Base-by-base conservation (phyloP, 1,140 invertebrate genomes). In the Bombus confusus region DNA sequence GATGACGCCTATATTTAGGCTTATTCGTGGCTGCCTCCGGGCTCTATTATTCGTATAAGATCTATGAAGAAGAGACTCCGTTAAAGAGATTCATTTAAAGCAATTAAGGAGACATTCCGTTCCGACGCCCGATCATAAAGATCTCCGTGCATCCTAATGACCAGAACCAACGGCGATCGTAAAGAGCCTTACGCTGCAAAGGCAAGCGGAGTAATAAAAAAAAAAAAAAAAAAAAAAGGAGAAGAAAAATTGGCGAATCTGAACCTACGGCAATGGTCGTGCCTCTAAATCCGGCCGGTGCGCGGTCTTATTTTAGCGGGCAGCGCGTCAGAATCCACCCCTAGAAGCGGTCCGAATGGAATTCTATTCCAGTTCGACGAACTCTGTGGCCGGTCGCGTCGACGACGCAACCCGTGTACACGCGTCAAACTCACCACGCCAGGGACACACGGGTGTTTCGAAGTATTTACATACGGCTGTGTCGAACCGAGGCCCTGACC, bases 361-460 rank as follows among this genome's bases (percentile, higher is more conserved):
- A 85, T 85, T 85, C 83, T 85, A 85, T 85, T 85, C 76, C 83
- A 85, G 83, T 85, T 85, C 83, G 83, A 85, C 83, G 83, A 85
- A 85, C 83, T 85, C 83, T 85, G 64, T 9, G 76, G 83, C 39
- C 66, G 66, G 57, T n/a, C 83, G 82, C 76, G 73, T 52, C 81
- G 83, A 43, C 83, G 66, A 84, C 68, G 77, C 76, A 78, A 71
- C 52, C 77, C 76, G 75, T 85, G 66, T 85, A 77, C 77, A 85
- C 83, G 83, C 83, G 83, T 85, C 83, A 80, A 85, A 85, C 83
- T 79, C 83, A 80, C 78, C 78, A 41, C 31, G 64, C 28, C 28
- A 37, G 25, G 68, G 22, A 25, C 68, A 69, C 22, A n/a, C 59
- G 28, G 28, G 59, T 28, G 59, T 62, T 62, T 62, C 59, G 28